phyloP scores from a whole-genome alignment of 2,113 vertebrate genomes.

The Planiliza haematocheilus region DNA sequence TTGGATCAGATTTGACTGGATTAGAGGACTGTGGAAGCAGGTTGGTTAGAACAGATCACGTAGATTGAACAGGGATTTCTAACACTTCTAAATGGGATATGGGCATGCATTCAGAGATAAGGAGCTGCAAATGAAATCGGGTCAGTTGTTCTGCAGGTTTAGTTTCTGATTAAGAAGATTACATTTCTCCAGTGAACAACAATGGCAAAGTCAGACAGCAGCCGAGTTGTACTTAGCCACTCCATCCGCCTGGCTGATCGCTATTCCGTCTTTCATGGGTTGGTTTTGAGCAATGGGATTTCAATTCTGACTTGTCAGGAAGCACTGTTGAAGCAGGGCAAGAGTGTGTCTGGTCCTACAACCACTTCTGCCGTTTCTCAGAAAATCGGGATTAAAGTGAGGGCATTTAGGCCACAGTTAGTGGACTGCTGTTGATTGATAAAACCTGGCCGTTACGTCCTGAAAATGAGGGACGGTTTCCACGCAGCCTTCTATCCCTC shows the following conservation, averaged over 20 bases:
- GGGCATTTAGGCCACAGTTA: slow-evolving; percentile 64
- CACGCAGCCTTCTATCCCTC: slow-evolving; percentile 50
- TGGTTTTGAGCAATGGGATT: slow-evolving; percentile 61
- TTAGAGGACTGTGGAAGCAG: slow-evolving; percentile 68
- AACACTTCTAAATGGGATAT: slow-evolving; percentile 80
- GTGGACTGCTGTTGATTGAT: slow-evolving; percentile 78
- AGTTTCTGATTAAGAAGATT: slow-evolving; percentile 80
- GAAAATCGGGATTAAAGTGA: slow-evolving; percentile 74
- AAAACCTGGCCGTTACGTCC: slow-evolving; percentile 68
- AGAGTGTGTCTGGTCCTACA: slow-evolving; percentile 43
- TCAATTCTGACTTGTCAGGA: slow-evolving; percentile 60
- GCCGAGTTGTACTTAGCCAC: slow-evolving; percentile 67
- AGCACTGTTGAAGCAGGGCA: slow-evolving; percentile 40
- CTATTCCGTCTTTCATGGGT: slow-evolving; percentile 62
- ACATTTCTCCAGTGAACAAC: slow-evolving; percentile 71
- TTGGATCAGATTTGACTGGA: slow-evolving; percentile 75
- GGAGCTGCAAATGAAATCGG: slow-evolving; percentile 75
- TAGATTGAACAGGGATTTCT: slow-evolving; percentile 77
- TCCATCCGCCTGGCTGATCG: slow-evolving; percentile 66
- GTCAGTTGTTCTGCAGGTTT: slow-evolving; percentile 81
- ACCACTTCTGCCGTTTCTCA: slow-evolving; percentile 54
- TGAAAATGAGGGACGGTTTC: slow-evolving; percentile 66
- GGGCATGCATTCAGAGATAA: slow-evolving; percentile 70
- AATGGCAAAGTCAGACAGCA: slow-evolving; percentile 71
- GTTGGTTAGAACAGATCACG: slow-evolving; percentile 78